Base-by-base conservation (phyloP, 2,113 vertebrate genomes). In the Capra hircus region DNA sequence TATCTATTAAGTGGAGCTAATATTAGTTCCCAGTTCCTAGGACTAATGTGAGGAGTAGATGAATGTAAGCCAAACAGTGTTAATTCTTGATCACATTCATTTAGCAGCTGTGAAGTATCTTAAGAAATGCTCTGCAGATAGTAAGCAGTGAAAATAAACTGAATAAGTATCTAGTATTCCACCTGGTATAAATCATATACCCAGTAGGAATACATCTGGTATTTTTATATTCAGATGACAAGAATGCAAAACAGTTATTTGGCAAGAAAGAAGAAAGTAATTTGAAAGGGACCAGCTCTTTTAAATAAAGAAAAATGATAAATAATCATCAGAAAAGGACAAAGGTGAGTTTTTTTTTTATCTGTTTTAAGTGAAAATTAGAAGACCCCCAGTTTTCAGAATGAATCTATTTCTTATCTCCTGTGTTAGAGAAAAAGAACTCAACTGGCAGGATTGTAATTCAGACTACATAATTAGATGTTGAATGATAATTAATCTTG, bases 401-500 rank as follows among this genome's bases (percentile, higher is more conserved):
- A 91, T 45, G 40, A 82, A 80, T 57, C 57, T 9, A 78, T 84
- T 84, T 94, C 23, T 90, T 8, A 93, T 50, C 77, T 52, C 19
- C 27, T 92, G 67, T 57, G 87, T 82, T 48, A 28, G 67, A 96
- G 62, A 57, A 93, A 36, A 98, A 90, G 78, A 97, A 45, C 17
- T 96, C 62, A 57, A 67, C 78, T 67, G 85, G 94, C 82, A 96
- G 85, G 53, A 30, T 95, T 74, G 96, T 96, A 92, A 98, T 94
- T 97, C 90, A 77, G 59, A 43, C 83, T 98, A 94, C 88, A 95
- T 94, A 98, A 98, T 98, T 98, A 98, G 94, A 98, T 98, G 97
- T 96, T 88, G 87, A 98, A 97, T 97, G 96, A 98, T 97, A 98
- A 98, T 98, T 98, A 98, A 98, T 98, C 98, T 98, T 92, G 95